Evolutionary conservation across 2,888 invertebrate genomes (phyloP), one percentile per base, ranked within the genome.

Genomic region (Scaptomyza cyrtandrae): DNA sequence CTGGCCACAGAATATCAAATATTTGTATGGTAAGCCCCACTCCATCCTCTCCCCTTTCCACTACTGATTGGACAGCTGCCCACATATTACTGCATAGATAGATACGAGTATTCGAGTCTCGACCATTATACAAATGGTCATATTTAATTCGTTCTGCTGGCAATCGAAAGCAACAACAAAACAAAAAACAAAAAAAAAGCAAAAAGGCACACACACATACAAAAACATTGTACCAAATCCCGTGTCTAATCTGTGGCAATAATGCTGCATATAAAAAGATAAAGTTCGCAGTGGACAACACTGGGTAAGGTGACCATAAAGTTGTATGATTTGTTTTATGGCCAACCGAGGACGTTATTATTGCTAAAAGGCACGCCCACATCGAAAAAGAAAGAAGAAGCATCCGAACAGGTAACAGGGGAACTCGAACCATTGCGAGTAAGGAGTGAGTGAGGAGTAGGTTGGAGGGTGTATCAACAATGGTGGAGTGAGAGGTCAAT

Each of bases 291-390:
- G 78, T 79, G 78, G 84, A 84, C 88, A 88, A 35, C 50, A 50
- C n/a, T 68, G 74, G 74, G 78, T 68, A 73, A 81, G 85, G 72
- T 80, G 83, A 83, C 86, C 84, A 86, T 89, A 88, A 86, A 86
- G 88, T 86, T 83, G 81, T 88, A 88, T 89, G 90, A 88, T 89
- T 88, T 89, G 90, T 89, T 88, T 88, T 88, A 88, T 89, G 83
- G 83, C 75, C 88, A 75, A 77, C 89, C 71, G 76, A 80, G 88
- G 89, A 88, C 86, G 83, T 81, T 89, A 89, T 89, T 88, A 88
- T 86, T 86, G 79, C 86, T 82, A 82, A 84, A 73, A 75, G 89
- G 80, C 86, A 86, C 82, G 88, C 86, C 86, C 86, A 71, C 71
- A 63, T 57, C 43, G 31, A 35, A 55, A 55, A 43, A 19, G 37